Evolutionary conservation across 2,113 vertebrate species (phyloP).

Genomic region (Petromus typicus): DNA sequence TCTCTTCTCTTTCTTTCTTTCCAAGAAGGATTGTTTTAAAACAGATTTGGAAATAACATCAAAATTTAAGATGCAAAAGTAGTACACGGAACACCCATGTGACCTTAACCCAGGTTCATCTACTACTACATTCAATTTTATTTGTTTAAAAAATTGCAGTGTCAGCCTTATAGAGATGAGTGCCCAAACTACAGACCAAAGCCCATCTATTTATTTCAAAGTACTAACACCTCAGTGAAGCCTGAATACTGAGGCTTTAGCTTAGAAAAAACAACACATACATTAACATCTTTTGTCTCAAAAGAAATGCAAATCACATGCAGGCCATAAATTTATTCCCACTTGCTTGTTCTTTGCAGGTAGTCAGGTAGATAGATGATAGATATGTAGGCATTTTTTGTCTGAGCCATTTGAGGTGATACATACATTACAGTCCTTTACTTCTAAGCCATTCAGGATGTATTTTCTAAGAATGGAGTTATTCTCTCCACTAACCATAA

Average conservation of each 20-base stretch:
- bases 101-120: neutral
- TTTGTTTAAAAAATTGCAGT: neutral
- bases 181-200: neutral
- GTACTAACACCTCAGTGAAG: neutral
- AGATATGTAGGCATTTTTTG: neutral
- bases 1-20: neutral
- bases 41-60: neutral
- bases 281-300: neutral
- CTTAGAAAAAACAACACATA: neutral
- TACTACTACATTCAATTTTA: neutral
- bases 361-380: neutral
- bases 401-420: neutral
- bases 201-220: neutral
- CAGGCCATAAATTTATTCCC: neutral
- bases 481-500: neutral
- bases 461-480: neutral
- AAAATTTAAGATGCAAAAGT: neutral
- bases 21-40: neutral
- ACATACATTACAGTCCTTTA: neutral
- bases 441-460: neutral
- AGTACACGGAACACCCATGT: neutral
- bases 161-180: neutral
- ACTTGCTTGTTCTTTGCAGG: neutral
- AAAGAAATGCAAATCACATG: neutral
- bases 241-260: neutral